phyloP scores from a whole-genome alignment of 2,113 vertebrate species.

The Callipepla californica region DNA sequence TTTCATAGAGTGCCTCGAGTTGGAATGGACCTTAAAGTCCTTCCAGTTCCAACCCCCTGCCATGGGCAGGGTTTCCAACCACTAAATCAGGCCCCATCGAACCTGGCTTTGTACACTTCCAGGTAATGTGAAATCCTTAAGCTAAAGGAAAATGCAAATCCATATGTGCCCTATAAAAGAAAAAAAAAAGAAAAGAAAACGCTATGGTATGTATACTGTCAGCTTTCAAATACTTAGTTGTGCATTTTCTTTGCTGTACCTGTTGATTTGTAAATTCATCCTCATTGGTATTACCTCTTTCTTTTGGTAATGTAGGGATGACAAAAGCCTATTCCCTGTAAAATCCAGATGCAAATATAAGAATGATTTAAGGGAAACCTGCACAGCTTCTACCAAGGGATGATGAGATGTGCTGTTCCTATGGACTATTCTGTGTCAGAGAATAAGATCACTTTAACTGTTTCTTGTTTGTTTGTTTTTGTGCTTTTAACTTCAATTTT shows the following conservation, averaged over 20 bases:
- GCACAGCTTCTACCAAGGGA: neutral
- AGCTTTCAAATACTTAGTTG: neutral
- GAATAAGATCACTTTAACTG: neutral
- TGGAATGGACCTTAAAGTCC: too few relatives aligned
- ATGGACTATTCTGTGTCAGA: neutral
- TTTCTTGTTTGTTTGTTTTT: neutral
- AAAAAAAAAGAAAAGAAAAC: neutral
- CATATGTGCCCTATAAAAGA: neutral
- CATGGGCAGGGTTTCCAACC: neutral
- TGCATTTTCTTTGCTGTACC: neutral
- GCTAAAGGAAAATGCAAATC: neutral
- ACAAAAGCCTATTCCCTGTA: neutral
- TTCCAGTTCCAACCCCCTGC: too few relatives aligned
- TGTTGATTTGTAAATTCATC: neutral
- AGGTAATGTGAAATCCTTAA: neutral
- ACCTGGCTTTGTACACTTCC: neutral
- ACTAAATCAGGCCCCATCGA: neutral
- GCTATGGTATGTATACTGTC: neutral
- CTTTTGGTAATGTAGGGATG: neutral
- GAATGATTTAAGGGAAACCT: conserved; percentile 13
- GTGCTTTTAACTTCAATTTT: neutral
- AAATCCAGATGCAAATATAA: neutral
- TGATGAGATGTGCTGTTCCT: conserved; percentile 24
- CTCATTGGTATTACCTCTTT: neutral
- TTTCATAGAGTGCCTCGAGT: too few relatives aligned